Evolutionary conservation across 2,888 invertebrate genomes (phyloP).

Genomic region (Epinotia brunnichana): DNA sequence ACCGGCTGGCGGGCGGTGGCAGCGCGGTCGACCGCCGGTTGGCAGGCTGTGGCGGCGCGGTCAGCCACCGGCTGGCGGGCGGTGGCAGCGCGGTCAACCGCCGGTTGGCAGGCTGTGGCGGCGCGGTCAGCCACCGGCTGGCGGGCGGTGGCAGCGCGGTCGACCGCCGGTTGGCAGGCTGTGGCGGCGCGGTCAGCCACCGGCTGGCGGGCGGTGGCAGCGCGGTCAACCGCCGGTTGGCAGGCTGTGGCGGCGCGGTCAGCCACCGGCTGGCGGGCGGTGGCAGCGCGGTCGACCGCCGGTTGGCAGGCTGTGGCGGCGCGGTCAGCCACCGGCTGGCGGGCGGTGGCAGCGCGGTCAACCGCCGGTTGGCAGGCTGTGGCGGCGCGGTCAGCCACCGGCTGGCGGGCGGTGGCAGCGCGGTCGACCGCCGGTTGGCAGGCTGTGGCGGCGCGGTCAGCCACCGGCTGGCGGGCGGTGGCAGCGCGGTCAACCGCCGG

Average conservation of each 20-base stretch:
- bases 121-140: not conserved
- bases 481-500: not conserved
- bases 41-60: constrained; percentile 69
- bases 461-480: constrained; percentile 77
- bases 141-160: not conserved
- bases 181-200: constrained; percentile 42
- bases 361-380: constrained; percentile 19
- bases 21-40: too few species aligned
- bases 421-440: too few species aligned
- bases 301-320: constrained; percentile 11
- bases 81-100: not conserved
- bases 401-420: constrained; percentile 61
- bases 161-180: constrained; percentile 13
- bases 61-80: constrained; percentile 82
- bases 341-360: not conserved
- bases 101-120: constrained; percentile 11
- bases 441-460: constrained; percentile 76
- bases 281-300: not conserved
- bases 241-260: constrained; percentile 70
- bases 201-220: constrained; percentile 61
- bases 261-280: constrained; percentile 82
- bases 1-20: constrained; percentile 60
- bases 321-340: not conserved
- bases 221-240: too few species aligned
- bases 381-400: constrained; percentile 43